Conservation (phyloP, 1,140 invertebrate species). For the Chrysopa pallens region DNA sequence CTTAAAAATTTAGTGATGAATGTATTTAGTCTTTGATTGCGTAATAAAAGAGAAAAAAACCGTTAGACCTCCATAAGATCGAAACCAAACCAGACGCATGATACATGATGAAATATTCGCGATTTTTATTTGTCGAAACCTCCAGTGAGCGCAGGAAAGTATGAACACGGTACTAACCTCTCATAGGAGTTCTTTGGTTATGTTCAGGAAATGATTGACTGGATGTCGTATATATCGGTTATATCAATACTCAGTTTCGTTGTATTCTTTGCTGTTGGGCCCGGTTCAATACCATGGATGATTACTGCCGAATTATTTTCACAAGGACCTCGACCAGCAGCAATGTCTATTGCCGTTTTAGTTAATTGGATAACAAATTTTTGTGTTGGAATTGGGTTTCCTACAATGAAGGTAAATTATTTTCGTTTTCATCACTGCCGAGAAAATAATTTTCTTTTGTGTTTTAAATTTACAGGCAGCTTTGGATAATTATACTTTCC, state of each 20-base stretch:
- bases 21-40: no score
- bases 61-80: no score
- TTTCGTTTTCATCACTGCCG: background rate
- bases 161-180: conserved; percentile 21
- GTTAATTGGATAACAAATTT: conserved; percentile 99
- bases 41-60: no score
- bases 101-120: no score
- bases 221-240: conserved; percentile 93
- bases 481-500: conserved; percentile 89
- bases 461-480: conserved; percentile 44
- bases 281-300: conserved; percentile 96
- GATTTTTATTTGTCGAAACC: no score
- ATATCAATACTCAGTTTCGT: conserved; percentile 87
- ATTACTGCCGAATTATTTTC: conserved; percentile 97
- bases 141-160: background rate
- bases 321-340: conserved; percentile 87
- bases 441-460: background rate
- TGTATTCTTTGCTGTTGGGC: conserved; percentile 92
- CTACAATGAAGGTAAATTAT: conserved; percentile 63
- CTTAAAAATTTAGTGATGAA: no score
- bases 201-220: conserved; percentile 93
- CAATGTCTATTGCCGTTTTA: conserved; percentile 94
- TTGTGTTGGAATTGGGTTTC: conserved; percentile 89
- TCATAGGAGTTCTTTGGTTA: conserved; percentile 86
- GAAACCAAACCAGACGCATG: no score